phyloP scores from a whole-genome alignment of 2,113 vertebrate species.

The Lophochroa leadbeateri region DNA sequence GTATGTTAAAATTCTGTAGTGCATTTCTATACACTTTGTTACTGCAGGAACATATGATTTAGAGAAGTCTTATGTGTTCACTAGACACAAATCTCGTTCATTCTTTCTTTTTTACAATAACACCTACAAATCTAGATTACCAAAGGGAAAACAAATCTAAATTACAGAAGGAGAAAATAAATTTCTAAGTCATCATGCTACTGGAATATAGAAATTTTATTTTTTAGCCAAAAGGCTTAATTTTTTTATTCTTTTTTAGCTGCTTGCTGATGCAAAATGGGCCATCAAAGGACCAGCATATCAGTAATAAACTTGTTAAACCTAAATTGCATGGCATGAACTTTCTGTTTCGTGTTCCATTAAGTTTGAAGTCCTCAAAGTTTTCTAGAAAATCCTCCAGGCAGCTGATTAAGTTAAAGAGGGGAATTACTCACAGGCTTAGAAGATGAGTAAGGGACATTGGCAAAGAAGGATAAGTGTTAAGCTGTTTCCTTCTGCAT shows the following conservation, averaged over 20 bases:
- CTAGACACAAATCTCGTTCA: not conserved
- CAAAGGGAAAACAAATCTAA: not conserved
- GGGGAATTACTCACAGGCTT: not conserved
- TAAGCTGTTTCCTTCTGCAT: constrained; percentile 33
- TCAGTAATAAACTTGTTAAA: not conserved
- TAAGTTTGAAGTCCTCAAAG: constrained; percentile 8
- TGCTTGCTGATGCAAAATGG: not conserved
- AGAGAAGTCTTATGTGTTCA: not conserved
- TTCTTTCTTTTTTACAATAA: not conserved
- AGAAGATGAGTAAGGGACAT: constrained; percentile 14
- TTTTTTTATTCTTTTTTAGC: not conserved
- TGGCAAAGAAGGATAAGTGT: constrained; percentile 31
- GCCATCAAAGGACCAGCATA: not conserved
- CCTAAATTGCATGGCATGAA: not conserved
- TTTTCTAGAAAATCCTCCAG: constrained; percentile 38
- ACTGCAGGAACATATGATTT: not conserved
- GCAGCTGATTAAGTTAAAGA: constrained; percentile 26
- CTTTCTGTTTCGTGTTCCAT: not conserved
- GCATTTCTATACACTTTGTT: not conserved
- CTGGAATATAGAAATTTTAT: not conserved
- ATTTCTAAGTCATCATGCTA: not conserved
- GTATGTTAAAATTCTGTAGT: not conserved
- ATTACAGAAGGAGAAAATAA: not conserved
- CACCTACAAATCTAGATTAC: not conserved
- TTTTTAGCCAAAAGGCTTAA: not conserved